Percentiles rank a stretch among this genome's conserved stretches.
These are phyloP conservation scores for Pteria penguin DNA, from an alignment of 2,888 invertebrate genomes.

Conservation along the genomic window DNA sequence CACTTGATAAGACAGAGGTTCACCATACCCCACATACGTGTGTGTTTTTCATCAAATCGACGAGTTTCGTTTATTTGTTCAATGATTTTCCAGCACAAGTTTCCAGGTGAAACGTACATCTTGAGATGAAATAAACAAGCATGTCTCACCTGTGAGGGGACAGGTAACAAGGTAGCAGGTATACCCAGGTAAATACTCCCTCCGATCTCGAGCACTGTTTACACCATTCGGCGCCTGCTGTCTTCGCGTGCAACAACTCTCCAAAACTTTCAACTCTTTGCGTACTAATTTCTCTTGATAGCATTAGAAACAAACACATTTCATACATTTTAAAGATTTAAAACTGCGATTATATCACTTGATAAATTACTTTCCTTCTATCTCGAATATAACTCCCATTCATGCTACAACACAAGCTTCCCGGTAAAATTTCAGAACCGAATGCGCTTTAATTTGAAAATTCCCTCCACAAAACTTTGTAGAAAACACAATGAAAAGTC, in stretches of 20 bases:
- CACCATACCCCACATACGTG: not conserved
- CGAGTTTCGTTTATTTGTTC: not conserved
- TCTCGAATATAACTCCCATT: not conserved
- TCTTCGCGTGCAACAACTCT: slow-evolving; percentile 5
- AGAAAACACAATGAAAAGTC: not conserved
- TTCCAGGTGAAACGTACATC: slow-evolving; percentile 10
- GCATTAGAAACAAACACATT: slow-evolving; percentile 5
- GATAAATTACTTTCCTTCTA: not conserved
- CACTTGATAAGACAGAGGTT: not conserved
- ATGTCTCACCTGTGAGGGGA: slow-evolving; percentile 1
- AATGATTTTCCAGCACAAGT: not conserved
- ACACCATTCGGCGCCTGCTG: slow-evolving; percentile 1
- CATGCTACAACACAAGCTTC: not conserved
- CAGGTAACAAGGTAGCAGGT: slow-evolving; percentile 4
- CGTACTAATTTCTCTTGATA: not conserved
- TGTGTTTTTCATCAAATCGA: not conserved
- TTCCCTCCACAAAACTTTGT: not conserved
- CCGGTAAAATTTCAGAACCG: not conserved
- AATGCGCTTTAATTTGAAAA: not conserved
- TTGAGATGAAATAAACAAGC: slow-evolving; percentile 1
- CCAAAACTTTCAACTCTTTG: slow-evolving; percentile 3
- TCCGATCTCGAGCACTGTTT: not conserved
- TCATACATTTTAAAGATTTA: slow-evolving; percentile 13
- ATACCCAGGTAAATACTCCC: not conserved
- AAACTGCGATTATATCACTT: slow-evolving; percentile 1